Base-by-base conservation (phyloP, 2,113 vertebrate species). In the Phyllostomus hastatus region DNA sequence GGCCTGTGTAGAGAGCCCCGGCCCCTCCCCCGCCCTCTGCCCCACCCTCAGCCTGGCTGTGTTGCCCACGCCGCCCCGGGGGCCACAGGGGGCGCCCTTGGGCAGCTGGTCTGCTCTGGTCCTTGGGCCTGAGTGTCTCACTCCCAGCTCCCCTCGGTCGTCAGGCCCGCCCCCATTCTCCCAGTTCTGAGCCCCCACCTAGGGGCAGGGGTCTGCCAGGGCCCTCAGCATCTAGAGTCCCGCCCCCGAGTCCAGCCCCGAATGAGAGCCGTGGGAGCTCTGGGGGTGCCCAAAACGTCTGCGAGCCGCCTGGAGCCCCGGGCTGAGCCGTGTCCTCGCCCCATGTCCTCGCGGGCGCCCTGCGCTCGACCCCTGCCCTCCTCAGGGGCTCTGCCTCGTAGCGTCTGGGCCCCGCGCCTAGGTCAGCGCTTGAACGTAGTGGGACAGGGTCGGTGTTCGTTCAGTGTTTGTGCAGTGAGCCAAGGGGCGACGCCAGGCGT, bases 361-460 rank as follows among this genome's bases (percentile, higher is more conserved):
- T 26, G 38, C 50, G 54, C 41, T 54, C 35, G 35, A 3, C 35
- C 19, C 20, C 43, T 24, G 41, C 11, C 35, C 35, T 11, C 35
- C 35, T 11, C 16, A 10, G 11, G 50, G 9, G 10, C 38, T 35
- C 43, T 69, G 16, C n/a, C 52, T 52, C 5, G 15, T 2, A n/a
- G 24, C 41, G 66, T 64, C 81, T 76, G 33, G 57, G 54, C 14
- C 64, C 64, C 4, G 28, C 4, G 41, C n/a, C 64, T 33, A 76
- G 76, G 69, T 8, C 33, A 6, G 76, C 6, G 4, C 16, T 10
- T 50, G 66, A 26, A 48, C 66, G 20, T 22, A 57, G 54, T 57
- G 54, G 19, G 54, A 57, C 3, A 0, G 7, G 24, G n/a, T 4
- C 1, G 1, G 5, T 54, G 9, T 7, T 50, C 46, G 8, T 35